Conservation (phyloP, 2,797 vertebrate species). For the Hypotaenidia okinawae region DNA sequence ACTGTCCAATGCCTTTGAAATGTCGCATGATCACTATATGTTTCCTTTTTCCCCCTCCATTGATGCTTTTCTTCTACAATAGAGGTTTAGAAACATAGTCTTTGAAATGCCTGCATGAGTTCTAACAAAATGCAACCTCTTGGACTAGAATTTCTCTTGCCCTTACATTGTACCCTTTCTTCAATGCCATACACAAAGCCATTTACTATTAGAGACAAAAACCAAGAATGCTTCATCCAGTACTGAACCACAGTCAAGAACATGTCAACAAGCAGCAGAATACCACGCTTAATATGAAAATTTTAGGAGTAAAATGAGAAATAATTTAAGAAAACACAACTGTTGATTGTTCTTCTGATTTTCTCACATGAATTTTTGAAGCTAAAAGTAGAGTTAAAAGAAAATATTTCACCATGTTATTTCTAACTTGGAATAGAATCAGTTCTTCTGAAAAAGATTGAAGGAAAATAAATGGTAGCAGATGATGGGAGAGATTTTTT, state of each 20-base stretch:
- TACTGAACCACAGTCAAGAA: background rate
- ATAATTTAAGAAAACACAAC: background rate
- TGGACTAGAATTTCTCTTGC: background rate
- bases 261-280: background rate
- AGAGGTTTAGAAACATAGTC: background rate
- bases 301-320: background rate
- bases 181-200: background rate
- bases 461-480: background rate
- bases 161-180: background rate
- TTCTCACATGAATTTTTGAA: background rate
- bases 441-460: background rate
- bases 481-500: background rate
- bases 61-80: background rate
- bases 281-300: background rate
- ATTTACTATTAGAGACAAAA: background rate
- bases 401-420: background rate
- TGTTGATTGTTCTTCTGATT: background rate
- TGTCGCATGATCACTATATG: background rate
- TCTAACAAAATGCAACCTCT: background rate
- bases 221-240: background rate
- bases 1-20: background rate
- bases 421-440: background rate
- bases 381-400: background rate
- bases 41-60: fast-evolving
- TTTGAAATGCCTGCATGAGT: background rate